Conservation (phyloP, 2,888 invertebrate genomes). For the Mesopsocus fuscifrons region DNA sequence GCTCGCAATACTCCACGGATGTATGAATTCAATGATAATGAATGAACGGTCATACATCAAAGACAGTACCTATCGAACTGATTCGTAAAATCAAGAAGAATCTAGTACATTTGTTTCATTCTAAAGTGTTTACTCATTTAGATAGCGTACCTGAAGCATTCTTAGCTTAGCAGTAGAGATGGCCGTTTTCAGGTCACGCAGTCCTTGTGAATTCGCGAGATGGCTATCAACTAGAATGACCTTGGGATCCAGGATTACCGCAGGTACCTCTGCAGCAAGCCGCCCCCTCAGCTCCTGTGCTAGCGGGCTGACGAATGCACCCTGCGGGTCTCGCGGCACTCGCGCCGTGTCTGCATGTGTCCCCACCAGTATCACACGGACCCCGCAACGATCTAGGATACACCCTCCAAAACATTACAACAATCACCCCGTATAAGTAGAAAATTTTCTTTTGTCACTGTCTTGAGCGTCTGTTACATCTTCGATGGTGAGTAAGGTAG, state of each 20-base stretch:
- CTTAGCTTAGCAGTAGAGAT: constrained; percentile 30
- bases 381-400: constrained; percentile 35
- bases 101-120: too few relatives aligned
- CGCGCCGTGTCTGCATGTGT: constrained; percentile 38
- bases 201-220: constrained; percentile 37
- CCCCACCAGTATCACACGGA: constrained; percentile 37
- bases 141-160: constrained; percentile 34
- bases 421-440: too few relatives aligned
- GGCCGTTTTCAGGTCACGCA: constrained; percentile 37
- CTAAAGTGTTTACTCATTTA: too few relatives aligned
- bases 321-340: constrained; percentile 31
- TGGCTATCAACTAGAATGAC: constrained; percentile 41
- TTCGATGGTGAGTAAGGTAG: too few relatives aligned
- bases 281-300: constrained; percentile 30
- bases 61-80: too few relatives aligned
- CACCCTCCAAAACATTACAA: constrained; percentile 1
- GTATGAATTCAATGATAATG: too few relatives aligned
- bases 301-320: constrained; percentile 36
- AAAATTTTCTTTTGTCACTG: too few relatives aligned
- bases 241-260: constrained; percentile 35
- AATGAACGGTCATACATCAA: too few relatives aligned
- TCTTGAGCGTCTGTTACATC: too few relatives aligned
- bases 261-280: constrained; percentile 26
- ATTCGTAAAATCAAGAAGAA: too few relatives aligned
- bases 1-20: too few relatives aligned